Evolutionary conservation across 2,797 vertebrate genomes (phyloP).

Genomic region (Paguma larvata): DNA sequence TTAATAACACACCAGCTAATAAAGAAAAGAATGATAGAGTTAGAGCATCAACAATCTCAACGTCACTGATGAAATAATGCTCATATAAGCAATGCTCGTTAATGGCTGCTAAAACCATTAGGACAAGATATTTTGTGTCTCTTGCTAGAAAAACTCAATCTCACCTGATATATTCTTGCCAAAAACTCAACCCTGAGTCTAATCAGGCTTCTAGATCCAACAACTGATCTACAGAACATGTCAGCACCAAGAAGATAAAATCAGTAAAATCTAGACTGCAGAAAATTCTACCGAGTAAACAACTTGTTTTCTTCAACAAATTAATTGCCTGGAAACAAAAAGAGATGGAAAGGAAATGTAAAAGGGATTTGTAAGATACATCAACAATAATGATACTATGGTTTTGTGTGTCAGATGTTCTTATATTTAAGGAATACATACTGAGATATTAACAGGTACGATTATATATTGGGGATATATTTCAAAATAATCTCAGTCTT

Average conservation of each 20-base stretch:
- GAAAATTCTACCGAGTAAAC: background rate
- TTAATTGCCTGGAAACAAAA: background rate
- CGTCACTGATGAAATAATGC: background rate
- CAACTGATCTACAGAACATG: background rate
- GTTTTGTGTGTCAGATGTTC: background rate
- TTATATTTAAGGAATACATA: background rate
- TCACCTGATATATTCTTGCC: background rate
- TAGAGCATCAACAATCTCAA: background rate
- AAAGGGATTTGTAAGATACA: background rate
- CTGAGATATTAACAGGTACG: background rate
- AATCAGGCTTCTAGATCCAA: background rate
- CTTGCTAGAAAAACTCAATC: background rate
- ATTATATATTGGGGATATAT: background rate
- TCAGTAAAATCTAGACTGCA: background rate
- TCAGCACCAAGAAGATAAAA: background rate
- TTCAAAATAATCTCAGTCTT: background rate
- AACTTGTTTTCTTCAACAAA: background rate
- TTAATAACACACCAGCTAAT: background rate
- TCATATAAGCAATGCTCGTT: background rate
- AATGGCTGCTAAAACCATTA: background rate
- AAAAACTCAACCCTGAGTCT: background rate
- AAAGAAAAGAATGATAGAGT: background rate
- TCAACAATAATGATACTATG: background rate
- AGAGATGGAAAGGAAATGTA: background rate
- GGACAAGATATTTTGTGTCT: background rate